A percentile compares a stretch with the other conserved stretches of the same genome.
Conservation (phyloP, 2,797 vertebrate species). For the Dallia pectoralis region DNA sequence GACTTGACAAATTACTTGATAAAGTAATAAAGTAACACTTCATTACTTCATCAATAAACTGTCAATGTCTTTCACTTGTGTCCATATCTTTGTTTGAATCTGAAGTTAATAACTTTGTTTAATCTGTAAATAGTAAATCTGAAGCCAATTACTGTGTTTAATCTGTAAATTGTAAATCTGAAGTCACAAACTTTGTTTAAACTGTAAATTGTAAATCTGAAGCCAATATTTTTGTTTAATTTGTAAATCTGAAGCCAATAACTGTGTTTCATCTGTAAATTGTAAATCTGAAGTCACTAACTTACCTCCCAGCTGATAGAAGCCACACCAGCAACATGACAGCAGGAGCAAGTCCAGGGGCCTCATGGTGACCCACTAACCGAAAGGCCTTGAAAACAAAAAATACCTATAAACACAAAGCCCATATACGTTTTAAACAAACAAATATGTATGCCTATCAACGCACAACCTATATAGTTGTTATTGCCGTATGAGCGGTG, state of each 20-base stretch:
- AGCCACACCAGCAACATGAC: constrained; percentile 57
- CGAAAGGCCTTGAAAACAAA: not conserved
- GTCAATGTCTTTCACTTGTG: too few relatives aligned
- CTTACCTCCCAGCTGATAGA: constrained; percentile 70
- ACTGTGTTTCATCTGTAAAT: too few relatives aligned
- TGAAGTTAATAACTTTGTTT: constrained; percentile 50
- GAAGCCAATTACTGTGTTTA: too few relatives aligned
- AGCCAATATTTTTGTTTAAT: too few relatives aligned
- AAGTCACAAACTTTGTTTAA: constrained; percentile 53
- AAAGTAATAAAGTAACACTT: too few relatives aligned
- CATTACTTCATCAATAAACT: too few relatives aligned
- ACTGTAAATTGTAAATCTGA: too few relatives aligned
- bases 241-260: too few relatives aligned
- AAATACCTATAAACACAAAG: not conserved
- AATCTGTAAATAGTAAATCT: too few relatives aligned
- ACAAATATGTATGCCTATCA: constrained; percentile 10
- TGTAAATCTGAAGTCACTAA: not conserved
- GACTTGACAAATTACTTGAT: too few relatives aligned
- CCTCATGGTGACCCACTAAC: constrained; percentile 58
- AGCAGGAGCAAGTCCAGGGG: constrained; percentile 56
- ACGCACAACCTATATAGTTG: constrained; percentile 1
- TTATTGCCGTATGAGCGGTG: not conserved
- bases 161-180: too few relatives aligned
- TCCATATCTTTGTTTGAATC: not conserved
- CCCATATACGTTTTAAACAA: constrained; percentile 15